These are phyloP conservation scores for Cladopsammia gracilis DNA, from an alignment of 64 coral and sea anemone genomes.

Conservation along the genomic window DNA sequence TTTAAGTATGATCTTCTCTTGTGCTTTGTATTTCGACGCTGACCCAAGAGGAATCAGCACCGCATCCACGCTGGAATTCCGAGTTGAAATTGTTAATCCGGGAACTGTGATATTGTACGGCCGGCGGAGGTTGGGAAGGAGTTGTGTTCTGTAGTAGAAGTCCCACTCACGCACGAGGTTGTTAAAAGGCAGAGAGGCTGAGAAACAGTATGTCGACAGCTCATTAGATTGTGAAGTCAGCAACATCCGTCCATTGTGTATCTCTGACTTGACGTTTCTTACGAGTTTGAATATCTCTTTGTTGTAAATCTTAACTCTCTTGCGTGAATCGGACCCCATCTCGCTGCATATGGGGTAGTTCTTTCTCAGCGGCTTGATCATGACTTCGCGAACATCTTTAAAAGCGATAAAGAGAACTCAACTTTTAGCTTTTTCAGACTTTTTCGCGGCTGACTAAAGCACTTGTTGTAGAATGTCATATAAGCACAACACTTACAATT, in stretches of 20 bases:
- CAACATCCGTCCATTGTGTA: slow-evolving; percentile 61
- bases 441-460: too few species aligned
- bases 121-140: slow-evolving; percentile 57
- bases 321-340: not conserved
- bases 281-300: slow-evolving; percentile 43
- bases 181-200: slow-evolving; percentile 3
- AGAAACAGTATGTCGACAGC: slow-evolving; percentile 59
- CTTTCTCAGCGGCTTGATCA: slow-evolving; percentile 27
- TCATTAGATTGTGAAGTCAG: not conserved
- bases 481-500: too few species aligned
- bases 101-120: slow-evolving; percentile 37
- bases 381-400: slow-evolving; percentile 20
- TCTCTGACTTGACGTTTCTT: slow-evolving; percentile 51
- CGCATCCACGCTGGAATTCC: slow-evolving; percentile 23
- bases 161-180: slow-evolving; percentile 63
- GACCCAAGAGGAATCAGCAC: slow-evolving; percentile 81
- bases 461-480: too few species aligned
- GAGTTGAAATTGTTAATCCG: slow-evolving; percentile 41
- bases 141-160: slow-evolving; percentile 33
- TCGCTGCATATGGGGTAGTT: slow-evolving; percentile 43
- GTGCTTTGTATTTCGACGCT: slow-evolving; percentile 61
- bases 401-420: not conserved
- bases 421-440: too few species aligned
- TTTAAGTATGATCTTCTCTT: slow-evolving; percentile 71
- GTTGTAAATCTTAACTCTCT: slow-evolving; percentile 20